Percentiles rank a stretch among this genome's conserved stretches.
Evolutionary conservation across 2,888 invertebrate genomes (phyloP).

Genomic region (Erebia epiphron): DNA sequence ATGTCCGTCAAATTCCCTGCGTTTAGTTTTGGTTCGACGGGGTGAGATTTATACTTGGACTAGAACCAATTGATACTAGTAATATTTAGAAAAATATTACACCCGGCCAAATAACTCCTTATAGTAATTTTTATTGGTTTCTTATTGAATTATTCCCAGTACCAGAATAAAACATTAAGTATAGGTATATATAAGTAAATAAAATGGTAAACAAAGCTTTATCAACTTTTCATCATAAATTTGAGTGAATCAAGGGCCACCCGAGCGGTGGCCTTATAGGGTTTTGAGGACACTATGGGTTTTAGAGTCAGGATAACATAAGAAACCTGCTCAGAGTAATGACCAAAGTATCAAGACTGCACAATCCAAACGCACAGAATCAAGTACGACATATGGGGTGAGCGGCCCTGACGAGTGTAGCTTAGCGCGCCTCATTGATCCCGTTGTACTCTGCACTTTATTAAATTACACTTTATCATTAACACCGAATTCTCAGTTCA

Average conservation of each 20-base stretch:
- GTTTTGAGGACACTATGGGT: not conserved
- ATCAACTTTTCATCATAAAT: too few species aligned
- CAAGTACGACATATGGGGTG: conserved; percentile 54
- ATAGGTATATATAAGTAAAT: too few species aligned
- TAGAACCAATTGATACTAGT: conserved; percentile 47
- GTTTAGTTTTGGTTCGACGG: conserved; percentile 37
- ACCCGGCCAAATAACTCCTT: too few species aligned
- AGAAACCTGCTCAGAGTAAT: not conserved
- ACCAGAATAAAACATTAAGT: too few species aligned
- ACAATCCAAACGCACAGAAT: conserved; percentile 24
- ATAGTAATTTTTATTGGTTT: too few species aligned
- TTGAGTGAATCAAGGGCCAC: too few species aligned
- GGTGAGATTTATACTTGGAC: conserved; percentile 38
- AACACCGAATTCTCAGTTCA: conserved; percentile 13
- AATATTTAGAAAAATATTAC: conserved; percentile 8
- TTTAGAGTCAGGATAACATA: not conserved
- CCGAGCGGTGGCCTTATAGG: too few species aligned
- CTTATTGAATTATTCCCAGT: too few species aligned
- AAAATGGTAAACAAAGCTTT: too few species aligned
- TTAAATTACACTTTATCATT: conserved; percentile 51
- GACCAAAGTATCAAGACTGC: conserved; percentile 49
- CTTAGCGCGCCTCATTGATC: conserved; percentile 59
- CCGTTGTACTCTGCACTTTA: conserved; percentile 50
- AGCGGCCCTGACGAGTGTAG: conserved; percentile 41
- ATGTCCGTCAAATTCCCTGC: conserved; percentile 65